These are phyloP conservation scores for Andrena bucephala DNA, from an alignment of 2,888 invertebrate species.

Conservation along the genomic window DNA sequence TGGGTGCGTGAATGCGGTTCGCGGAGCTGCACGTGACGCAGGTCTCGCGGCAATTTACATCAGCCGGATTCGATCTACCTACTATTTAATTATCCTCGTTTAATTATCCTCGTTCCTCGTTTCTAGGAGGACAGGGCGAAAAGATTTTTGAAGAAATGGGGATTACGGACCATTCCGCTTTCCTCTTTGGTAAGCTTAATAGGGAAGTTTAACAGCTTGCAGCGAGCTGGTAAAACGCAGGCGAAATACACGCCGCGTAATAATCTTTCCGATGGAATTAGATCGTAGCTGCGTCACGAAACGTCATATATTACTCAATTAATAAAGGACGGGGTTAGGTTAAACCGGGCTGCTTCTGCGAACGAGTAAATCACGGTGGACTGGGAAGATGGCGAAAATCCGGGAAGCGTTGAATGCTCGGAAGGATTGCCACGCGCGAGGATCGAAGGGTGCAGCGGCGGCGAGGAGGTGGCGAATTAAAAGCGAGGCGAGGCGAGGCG, in stretches of 20 bases:
- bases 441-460: too few species aligned
- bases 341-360: too few species aligned
- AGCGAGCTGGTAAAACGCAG: too few species aligned
- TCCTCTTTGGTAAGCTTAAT: too few species aligned
- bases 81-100: neutral
- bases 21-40: neutral
- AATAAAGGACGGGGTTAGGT: too few species aligned
- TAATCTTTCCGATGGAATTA: neutral
- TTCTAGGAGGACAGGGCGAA: too few species aligned
- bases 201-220: too few species aligned
- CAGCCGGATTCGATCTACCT: neutral
- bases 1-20: neutral
- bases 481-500: neutral
- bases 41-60: neutral
- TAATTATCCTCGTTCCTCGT: too few species aligned
- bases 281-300: neutral
- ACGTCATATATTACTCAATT: neutral
- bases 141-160: too few species aligned
- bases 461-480: neutral
- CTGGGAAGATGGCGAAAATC: neutral
- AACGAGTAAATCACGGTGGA: too few species aligned
- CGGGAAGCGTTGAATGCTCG: neutral
- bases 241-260: too few species aligned
- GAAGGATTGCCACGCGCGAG: neutral
- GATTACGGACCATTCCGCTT: too few species aligned